These are phyloP conservation scores for Diceros bicornis DNA, from an alignment of 2,797 vertebrate species.

Conservation along the genomic window DNA sequence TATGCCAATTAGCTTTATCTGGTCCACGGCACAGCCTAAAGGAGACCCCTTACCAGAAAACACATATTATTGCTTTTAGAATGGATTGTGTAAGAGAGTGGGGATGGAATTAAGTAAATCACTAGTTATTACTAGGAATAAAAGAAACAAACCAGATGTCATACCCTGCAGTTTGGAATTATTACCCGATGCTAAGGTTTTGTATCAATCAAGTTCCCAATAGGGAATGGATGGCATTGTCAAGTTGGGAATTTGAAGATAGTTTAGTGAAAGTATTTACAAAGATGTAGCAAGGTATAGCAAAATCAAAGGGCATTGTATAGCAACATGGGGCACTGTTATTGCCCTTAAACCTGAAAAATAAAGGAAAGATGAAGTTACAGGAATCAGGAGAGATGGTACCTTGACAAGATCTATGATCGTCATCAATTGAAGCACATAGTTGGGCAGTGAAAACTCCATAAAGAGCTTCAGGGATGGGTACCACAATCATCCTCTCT, in stretches of 20 bases:
- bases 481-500: not conserved
- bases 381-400: not conserved
- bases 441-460: not conserved
- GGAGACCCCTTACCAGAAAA: not conserved
- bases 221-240: not conserved
- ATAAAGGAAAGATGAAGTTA: not conserved
- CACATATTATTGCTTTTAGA: not conserved
- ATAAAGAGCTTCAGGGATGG: rapidly evolving
- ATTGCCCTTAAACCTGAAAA: not conserved
- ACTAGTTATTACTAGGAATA: not conserved
- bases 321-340: not conserved
- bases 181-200: not conserved
- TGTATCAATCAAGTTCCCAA: not conserved
- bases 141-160: not conserved
- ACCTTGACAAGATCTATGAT: not conserved
- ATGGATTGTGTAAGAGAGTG: not conserved
- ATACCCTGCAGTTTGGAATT: not conserved
- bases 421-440: not conserved
- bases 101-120: not conserved
- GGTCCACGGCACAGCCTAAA: not conserved
- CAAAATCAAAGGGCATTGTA: not conserved
- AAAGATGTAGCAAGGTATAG: not conserved
- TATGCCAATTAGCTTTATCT: not conserved
- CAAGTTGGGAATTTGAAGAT: constrained; percentile 13
- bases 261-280: not conserved